A percentile compares a stretch with the other conserved stretches of the same genome.
Conservation (phyloP, 2,113 vertebrate genomes). For the Dunckerocampus dactyliophorus region DNA sequence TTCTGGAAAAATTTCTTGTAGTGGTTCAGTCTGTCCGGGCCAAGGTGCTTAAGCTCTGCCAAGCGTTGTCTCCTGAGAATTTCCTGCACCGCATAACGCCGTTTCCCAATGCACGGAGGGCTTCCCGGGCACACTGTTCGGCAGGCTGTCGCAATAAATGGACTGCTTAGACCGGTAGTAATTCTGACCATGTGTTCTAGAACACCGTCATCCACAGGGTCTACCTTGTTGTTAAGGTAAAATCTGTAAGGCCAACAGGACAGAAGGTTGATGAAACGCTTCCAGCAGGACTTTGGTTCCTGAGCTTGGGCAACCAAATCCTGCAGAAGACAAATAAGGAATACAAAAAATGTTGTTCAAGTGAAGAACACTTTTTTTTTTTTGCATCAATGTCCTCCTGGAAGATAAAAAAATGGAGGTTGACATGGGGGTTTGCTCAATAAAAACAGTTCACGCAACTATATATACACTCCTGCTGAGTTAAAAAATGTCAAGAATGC, state of each 20-base stretch:
- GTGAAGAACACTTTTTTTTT: too few relatives aligned
- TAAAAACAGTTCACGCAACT: neutral
- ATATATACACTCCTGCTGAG: too few relatives aligned
- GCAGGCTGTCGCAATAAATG: slow-evolving; percentile 80
- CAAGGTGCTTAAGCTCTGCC: slow-evolving; percentile 57
- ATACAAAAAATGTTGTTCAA: neutral
- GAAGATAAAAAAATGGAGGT: neutral
- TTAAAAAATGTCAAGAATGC: too few relatives aligned
- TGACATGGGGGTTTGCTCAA: neutral
- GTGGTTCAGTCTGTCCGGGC: slow-evolving; percentile 62
- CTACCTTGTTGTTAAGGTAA: slow-evolving; percentile 59
- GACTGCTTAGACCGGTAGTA: slow-evolving; percentile 83
- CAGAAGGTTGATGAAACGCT: slow-evolving; percentile 55
- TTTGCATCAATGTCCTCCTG: neutral
- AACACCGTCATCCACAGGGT: slow-evolving; percentile 79
- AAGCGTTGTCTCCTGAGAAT: slow-evolving; percentile 75
- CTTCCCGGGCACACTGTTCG: slow-evolving; percentile 82
- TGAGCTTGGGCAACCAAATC: slow-evolving; percentile 71
- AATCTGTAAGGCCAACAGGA: slow-evolving; percentile 69
- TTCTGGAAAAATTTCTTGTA: slow-evolving; percentile 77
- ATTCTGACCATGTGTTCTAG: slow-evolving; percentile 88
- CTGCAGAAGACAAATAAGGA: slow-evolving; percentile 23
- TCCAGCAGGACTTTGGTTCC: slow-evolving; percentile 77
- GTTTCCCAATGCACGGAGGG: slow-evolving; percentile 83
- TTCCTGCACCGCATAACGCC: slow-evolving; percentile 83